Percentiles rank a stretch among this genome's conserved stretches.
Conservation (phyloP, 2,797 vertebrate genomes). For the Ara ararauna region DNA sequence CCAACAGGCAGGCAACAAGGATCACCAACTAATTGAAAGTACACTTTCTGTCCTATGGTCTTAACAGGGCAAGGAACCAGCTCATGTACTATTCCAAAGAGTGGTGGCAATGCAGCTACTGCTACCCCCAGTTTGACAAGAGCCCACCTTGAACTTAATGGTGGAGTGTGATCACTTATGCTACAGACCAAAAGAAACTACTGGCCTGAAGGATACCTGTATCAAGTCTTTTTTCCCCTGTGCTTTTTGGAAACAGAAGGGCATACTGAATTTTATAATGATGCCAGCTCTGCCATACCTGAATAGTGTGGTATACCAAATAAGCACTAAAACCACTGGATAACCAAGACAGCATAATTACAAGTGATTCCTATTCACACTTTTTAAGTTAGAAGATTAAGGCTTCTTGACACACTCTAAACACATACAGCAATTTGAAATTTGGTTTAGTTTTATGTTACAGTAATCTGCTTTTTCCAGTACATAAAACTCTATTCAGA, state of each 20-base stretch:
- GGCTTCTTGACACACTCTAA: not conserved
- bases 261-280: not conserved
- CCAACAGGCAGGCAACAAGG: not conserved
- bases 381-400: not conserved
- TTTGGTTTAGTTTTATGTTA: not conserved
- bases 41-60: not conserved
- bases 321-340: not conserved
- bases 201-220: not conserved
- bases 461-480: not conserved
- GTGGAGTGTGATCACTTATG: not conserved
- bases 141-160: not conserved
- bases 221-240: not conserved
- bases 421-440: not conserved
- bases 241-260: not conserved
- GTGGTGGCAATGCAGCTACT: not conserved
- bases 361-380: not conserved
- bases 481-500: not conserved
- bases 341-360: not conserved
- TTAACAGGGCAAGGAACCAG: not conserved
- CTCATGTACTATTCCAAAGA: fast-evolving
- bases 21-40: not conserved
- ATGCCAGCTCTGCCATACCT: not conserved
- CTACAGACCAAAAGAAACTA: not conserved
- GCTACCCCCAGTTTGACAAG: not conserved
- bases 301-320: not conserved